These are phyloP conservation scores for Lottia scabra DNA, from an alignment of 2,888 invertebrate species.

Conservation along the genomic window DNA sequence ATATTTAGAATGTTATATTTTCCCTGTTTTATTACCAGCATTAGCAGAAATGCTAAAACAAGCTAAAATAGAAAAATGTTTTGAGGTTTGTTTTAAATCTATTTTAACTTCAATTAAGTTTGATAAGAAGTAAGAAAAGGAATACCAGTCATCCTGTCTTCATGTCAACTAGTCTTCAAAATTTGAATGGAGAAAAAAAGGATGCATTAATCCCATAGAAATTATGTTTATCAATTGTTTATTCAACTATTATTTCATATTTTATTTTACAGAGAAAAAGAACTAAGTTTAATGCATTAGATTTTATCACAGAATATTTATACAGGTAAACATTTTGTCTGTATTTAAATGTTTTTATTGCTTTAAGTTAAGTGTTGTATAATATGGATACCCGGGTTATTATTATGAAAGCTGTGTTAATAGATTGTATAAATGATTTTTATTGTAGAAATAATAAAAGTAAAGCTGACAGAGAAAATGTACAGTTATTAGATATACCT, in stretches of 20 bases:
- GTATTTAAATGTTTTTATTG: too few species aligned
- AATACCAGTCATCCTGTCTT: too few species aligned
- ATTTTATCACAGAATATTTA: constrained; percentile 66
- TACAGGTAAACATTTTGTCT: constrained; percentile 68
- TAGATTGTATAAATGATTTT: neutral
- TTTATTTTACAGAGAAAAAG: constrained; percentile 63
- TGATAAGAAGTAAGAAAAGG: too few species aligned
- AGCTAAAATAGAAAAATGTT: constrained; percentile 67
- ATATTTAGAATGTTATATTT: constrained; percentile 66
- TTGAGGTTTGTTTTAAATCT: constrained; percentile 56
- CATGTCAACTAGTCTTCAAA: too few species aligned
- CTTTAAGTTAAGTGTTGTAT: too few species aligned
- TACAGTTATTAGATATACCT: constrained; percentile 57
- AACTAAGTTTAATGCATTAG: constrained; percentile 68
- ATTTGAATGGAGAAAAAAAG: too few species aligned
- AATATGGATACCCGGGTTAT: too few species aligned
- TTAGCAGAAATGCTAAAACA: constrained; percentile 65
- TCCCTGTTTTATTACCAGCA: constrained; percentile 66
- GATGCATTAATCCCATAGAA: too few species aligned
- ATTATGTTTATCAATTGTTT: too few species aligned
- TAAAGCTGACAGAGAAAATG: constrained; percentile 42
- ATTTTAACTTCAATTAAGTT: too few species aligned
- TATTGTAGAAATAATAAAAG: constrained; percentile 50
- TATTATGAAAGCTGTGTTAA: too few species aligned
- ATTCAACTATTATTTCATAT: neutral